Base-by-base conservation (phyloP, 2,888 invertebrate species). In the Acrobasis consociella region DNA sequence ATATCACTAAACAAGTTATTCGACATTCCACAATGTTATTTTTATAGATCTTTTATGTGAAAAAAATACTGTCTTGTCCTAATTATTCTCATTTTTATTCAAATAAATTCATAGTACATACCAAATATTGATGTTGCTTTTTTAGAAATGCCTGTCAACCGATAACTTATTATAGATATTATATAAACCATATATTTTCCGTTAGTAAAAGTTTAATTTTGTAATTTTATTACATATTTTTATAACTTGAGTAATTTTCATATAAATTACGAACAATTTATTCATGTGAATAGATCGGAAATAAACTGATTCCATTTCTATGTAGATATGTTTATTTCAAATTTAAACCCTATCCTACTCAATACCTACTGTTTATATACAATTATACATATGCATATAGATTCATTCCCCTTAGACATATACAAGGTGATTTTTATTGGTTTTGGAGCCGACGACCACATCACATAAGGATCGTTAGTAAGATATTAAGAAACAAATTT, bases 271-370 rank as follows among this genome's bases (percentile, higher is more conserved):
- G 76, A 77, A 78, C 82, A 81, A 81, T 82, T 83, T 82, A 85
- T 84, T 85, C 79, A 73, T 85, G 79, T 80, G 82, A 85, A 85
- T 83, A 82, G 81, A 85, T 79, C 76, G 78, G 79, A 79, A 87
- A 87, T 85, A 89, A 88, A 87, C 79, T 76, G 78, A 87, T 89
- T 84, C 81, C 80, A 86, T 87, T 88, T 87, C 81, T 88, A 86
- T 75, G 72, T 70, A 73, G 16, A 51, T 38, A 22, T 42, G 17
- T 61, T 31, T 16, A 16, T 50, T 51, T 16, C 22, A 15, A 51
- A 22, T 22, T 22, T 22, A 22, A 22, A 22, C 22, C 22, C 22
- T 22, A 22, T 22, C 22, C 22, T 22, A 22, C 22, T 3, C 22
- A 22, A 22, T 22, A 2, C 3, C 22, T 3, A 22, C 22, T 22